Evolutionary conservation across 1,140 invertebrate species (phyloP).

Genomic region (Drosophila lini): DNA sequence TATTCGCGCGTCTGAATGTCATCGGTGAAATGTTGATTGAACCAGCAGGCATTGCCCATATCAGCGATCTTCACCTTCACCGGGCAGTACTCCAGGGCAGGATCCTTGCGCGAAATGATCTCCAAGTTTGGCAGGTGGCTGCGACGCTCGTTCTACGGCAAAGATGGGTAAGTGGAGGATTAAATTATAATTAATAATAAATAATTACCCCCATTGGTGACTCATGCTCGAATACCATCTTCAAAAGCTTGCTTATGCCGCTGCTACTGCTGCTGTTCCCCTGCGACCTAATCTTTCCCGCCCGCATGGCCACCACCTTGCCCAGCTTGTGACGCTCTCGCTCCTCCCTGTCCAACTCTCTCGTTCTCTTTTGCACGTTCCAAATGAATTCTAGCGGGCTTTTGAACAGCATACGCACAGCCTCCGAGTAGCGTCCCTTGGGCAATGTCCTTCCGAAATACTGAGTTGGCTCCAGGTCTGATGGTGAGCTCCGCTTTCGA

Average conservation of each 20-base stretch:
- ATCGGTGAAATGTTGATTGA: slow-evolving; percentile 95
- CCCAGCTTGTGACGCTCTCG: background rate
- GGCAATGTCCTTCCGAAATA: background rate
- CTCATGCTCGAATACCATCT: background rate
- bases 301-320: background rate
- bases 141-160: background rate
- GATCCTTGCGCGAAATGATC: slow-evolving; percentile 86
- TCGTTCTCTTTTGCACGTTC: slow-evolving; percentile 1
- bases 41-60: slow-evolving; percentile 99
- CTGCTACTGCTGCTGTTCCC: background rate
- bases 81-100: slow-evolving; percentile 91
- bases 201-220: background rate
- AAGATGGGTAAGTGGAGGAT: background rate
- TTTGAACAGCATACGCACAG: slow-evolving; percentile 17
- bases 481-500: background rate
- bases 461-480: too few relatives aligned
- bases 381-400: slow-evolving; percentile 37
- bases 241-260: background rate
- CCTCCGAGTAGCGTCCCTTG: background rate
- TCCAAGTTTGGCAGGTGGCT: background rate
- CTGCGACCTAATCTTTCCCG: background rate
- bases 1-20: slow-evolving; percentile 99
- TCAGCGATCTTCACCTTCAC: slow-evolving; percentile 97
- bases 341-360: background rate
- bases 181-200: too few relatives aligned